Conservation (phyloP, 2,113 vertebrate species). For the Procavia capensis region DNA sequence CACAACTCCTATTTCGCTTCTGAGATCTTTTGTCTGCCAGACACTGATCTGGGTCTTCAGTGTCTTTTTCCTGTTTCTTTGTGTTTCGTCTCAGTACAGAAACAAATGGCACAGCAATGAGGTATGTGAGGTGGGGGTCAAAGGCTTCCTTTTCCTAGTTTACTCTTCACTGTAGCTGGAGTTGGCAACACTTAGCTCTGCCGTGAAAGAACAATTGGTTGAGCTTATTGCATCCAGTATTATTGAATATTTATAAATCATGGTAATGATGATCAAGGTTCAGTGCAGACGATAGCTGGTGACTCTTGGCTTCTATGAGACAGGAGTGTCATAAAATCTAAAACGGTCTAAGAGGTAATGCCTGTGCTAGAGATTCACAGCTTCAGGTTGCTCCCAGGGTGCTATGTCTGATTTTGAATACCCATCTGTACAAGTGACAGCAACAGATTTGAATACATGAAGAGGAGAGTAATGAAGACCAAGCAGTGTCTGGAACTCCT, state of each 20-base stretch:
- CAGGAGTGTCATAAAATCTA: neutral
- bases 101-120: neutral
- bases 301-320: constrained; percentile 33
- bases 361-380: neutral
- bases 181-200: neutral
- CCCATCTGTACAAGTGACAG: neutral
- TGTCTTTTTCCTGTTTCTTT: neutral
- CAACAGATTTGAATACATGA: neutral
- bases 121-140: neutral
- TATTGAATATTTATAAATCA: neutral
- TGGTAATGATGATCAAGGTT: constrained; percentile 1
- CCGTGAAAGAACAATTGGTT: neutral
- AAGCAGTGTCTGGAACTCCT: neutral
- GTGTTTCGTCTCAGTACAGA: neutral
- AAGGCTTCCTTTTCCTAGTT: neutral
- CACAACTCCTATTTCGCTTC: rapidly evolving
- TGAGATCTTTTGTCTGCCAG: neutral
- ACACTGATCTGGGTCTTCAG: neutral
- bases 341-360: neutral
- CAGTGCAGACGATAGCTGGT: neutral
- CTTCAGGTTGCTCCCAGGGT: neutral
- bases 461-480: neutral
- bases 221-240: neutral
- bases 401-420: neutral
- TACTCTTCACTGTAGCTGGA: neutral